phyloP scores from a whole-genome alignment of 1,140 invertebrate species.

The Phymorhynchus buccinoides region DNA sequence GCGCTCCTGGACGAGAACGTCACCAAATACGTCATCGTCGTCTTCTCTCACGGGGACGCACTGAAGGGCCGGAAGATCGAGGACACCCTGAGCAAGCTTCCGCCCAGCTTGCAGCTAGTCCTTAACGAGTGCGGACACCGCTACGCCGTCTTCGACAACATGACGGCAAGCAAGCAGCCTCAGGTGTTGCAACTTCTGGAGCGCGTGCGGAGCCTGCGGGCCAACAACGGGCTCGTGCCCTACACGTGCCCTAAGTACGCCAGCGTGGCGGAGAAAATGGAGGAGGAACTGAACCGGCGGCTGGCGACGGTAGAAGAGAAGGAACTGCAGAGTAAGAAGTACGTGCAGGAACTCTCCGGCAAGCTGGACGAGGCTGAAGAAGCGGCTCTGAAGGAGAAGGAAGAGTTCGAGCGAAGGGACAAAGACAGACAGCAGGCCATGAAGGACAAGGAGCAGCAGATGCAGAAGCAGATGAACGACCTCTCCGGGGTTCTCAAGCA shows the following conservation, averaged over 20 bases:
- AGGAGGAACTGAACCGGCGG: constrained; percentile 11
- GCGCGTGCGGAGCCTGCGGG: not conserved
- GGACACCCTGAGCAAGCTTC: not conserved
- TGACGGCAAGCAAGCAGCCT: not conserved
- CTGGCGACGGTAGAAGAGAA: not conserved
- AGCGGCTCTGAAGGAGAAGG: not conserved
- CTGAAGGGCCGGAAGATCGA: not conserved
- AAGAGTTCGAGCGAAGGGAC: constrained; percentile 17
- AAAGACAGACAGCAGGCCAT: not conserved
- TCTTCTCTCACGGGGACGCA: constrained; percentile 34
- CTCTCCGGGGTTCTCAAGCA: not conserved
- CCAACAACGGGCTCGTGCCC: not conserved
- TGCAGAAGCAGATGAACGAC: not conserved
- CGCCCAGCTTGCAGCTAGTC: not conserved
- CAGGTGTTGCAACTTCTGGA: constrained; percentile 2
- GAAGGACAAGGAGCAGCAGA: not conserved
- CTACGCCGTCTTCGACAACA: constrained; percentile 29
- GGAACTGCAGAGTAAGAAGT: constrained; percentile 26
- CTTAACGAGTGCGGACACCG: not conserved
- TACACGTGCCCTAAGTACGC: constrained; percentile 30
- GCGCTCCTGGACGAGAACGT: constrained; percentile 41
- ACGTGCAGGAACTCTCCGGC: constrained; percentile 7
- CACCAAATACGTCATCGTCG: constrained; percentile 30
- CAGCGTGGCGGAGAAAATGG: constrained; percentile 23
- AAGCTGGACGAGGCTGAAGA: constrained; percentile 7